phyloP scores from a whole-genome alignment of 2,797 vertebrate species.

The Lepus oiostolus region DNA sequence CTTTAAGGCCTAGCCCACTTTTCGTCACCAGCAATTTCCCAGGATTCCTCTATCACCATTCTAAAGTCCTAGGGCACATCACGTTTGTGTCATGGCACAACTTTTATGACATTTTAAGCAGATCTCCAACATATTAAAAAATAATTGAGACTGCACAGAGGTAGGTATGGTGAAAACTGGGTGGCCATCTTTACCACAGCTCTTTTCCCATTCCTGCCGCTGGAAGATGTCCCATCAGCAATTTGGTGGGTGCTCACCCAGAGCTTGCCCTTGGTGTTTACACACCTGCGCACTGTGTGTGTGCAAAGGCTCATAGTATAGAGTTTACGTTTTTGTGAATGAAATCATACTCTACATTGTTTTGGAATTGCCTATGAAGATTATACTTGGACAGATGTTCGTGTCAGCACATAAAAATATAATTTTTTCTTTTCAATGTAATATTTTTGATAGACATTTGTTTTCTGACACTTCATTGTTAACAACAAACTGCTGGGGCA shows the following conservation, averaged over 20 bases:
- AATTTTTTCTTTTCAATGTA: neutral
- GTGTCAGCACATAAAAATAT: neutral
- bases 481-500: conserved; percentile 4
- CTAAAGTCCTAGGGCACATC: neutral
- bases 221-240: neutral
- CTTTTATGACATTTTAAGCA: conserved; percentile 35
- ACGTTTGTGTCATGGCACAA: neutral
- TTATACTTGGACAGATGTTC: neutral
- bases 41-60: neutral
- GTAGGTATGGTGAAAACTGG: neutral
- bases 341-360: neutral
- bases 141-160: neutral
- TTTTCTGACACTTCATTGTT: conserved; percentile 39
- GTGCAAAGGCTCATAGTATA: neutral
- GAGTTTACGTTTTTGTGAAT: neutral
- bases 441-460: neutral
- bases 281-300: accelerated
- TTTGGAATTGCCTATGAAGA: conserved; percentile 10
- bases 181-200: neutral
- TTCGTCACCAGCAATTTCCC: neutral
- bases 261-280: neutral
- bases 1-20: neutral
- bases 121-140: neutral
- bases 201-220: neutral
- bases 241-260: neutral